These are phyloP conservation scores for Lasioglossum lativentre DNA, from an alignment of 2,888 invertebrate genomes.

Conservation along the genomic window DNA sequence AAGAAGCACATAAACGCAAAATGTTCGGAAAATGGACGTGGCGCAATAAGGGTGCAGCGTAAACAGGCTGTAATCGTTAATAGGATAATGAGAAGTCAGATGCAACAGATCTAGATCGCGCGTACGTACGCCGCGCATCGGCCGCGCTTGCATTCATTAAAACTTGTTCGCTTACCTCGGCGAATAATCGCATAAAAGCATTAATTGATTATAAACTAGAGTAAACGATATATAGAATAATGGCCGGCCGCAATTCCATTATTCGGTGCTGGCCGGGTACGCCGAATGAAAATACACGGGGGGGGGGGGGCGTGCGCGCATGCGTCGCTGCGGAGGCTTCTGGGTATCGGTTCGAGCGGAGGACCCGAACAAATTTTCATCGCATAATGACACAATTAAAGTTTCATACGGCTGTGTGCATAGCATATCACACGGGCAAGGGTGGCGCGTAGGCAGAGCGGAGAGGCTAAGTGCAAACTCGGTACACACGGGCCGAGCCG, in stretches of 20 bases:
- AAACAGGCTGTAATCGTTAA: neutral
- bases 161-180: neutral
- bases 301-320: neutral
- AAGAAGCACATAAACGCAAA: too few relatives aligned
- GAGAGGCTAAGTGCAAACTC: constrained; percentile 50
- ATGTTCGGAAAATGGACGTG: too few relatives aligned
- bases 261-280: constrained; percentile 6
- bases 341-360: constrained; percentile 30
- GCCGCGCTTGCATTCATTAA: neutral
- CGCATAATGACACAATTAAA: constrained; percentile 76
- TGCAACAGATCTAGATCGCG: neutral
- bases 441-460: constrained; percentile 25
- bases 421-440: constrained; percentile 52
- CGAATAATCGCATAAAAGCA: constrained; percentile 19
- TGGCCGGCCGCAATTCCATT: constrained; percentile 35
- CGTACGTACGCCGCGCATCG: neutral
- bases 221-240: constrained; percentile 28
- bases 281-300: constrained; percentile 39
- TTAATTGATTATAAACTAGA: constrained; percentile 34
- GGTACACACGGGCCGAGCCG: constrained; percentile 30
- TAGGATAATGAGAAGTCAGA: neutral
- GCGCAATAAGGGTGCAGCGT: too few relatives aligned
- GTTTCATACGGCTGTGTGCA: constrained; percentile 68
- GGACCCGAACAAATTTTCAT: constrained; percentile 71
- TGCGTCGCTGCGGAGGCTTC: neutral